A percentile compares a stretch with the other conserved stretches of the same genome.
Evolutionary conservation across 2,113 vertebrate species (phyloP).

Genomic region (Dasypus novemcinctus): DNA sequence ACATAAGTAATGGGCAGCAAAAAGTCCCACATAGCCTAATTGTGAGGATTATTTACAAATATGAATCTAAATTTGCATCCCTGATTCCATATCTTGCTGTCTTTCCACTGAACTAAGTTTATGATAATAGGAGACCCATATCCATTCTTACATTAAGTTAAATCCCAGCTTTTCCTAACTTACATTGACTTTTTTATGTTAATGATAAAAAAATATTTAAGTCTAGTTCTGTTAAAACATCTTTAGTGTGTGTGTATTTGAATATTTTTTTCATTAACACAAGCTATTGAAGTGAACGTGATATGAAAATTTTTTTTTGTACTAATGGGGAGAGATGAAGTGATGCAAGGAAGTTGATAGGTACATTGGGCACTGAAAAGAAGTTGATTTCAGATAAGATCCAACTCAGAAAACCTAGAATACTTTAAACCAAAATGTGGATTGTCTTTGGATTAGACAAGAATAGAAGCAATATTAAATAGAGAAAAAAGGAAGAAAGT

Average conservation of each 20-base stretch:
- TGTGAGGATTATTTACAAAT: neutral
- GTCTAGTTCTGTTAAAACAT: neutral
- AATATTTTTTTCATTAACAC: neutral
- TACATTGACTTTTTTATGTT: neutral
- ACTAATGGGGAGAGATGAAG: neutral
- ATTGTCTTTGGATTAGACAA: neutral
- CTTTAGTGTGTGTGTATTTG: neutral
- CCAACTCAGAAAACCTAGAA: neutral
- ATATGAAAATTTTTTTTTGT: neutral
- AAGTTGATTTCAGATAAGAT: neutral
- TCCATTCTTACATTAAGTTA: slow-evolving; percentile 1
- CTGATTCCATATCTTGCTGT: neutral
- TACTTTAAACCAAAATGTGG: neutral
- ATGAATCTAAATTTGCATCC: neutral
- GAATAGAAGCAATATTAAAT: neutral
- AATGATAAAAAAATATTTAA: slow-evolving; percentile 8
- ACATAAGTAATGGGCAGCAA: neutral
- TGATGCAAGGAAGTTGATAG: neutral
- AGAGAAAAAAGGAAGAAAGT: neutral
- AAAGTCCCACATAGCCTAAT: neutral
- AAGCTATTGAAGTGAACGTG: neutral
- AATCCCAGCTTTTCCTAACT: slow-evolving; percentile 15
- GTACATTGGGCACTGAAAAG: neutral
- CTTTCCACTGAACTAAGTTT: slow-evolving; percentile 9
- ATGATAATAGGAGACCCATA: neutral